Evolutionary conservation across 1,140 invertebrate species (phyloP), one percentile per base, ranked within the genome.

Genomic region (Trichonephila inaurata): DNA sequence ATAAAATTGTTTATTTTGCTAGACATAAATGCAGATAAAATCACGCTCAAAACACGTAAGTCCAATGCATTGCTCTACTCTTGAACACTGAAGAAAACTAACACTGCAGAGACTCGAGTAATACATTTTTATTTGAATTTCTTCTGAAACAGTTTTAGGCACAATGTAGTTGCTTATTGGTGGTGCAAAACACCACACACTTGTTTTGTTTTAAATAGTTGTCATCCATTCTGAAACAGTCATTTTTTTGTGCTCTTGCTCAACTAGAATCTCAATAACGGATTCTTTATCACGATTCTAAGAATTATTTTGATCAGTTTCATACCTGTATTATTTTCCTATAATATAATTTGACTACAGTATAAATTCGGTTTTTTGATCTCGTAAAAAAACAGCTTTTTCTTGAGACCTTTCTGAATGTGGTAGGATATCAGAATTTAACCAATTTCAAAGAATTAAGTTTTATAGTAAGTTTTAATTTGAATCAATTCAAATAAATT

Each of bases 11-110:
- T 51, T 51, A 7, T 40, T 16, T 85, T 92, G 24, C 92, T 93
- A 93, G 44, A 93, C 92, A 93, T 93, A 93, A 93, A 93, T 93
- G 92, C 92, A 93, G 92, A 77, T 93, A 93, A 93, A 93, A 93
- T 89, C 91, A 64, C 85, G 40, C 62, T 92, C 66, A 85, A 92
- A 92, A 92, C 91, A 92, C 58, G 69, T 60, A 93, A 93, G 83
- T 82, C 44, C n/a, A 88, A 88, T 89, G n/a, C 64, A 58, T 89
- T 89, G 64, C 66, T 82, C 92, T 93, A 93, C 18, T 58, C 33
- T 33, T 82, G 61, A 93, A 93, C 92, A 93, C 19, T 89, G n/a
- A 93, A 88, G 7, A 93, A 88, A n/a, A n/a, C 58, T 81, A 88
- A 72, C 19, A 88, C 66, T 93, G 92, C 28, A 93, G n/a, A 86